Conservation (phyloP, 2,113 vertebrate species). For the Seriola quinqueradiata region DNA sequence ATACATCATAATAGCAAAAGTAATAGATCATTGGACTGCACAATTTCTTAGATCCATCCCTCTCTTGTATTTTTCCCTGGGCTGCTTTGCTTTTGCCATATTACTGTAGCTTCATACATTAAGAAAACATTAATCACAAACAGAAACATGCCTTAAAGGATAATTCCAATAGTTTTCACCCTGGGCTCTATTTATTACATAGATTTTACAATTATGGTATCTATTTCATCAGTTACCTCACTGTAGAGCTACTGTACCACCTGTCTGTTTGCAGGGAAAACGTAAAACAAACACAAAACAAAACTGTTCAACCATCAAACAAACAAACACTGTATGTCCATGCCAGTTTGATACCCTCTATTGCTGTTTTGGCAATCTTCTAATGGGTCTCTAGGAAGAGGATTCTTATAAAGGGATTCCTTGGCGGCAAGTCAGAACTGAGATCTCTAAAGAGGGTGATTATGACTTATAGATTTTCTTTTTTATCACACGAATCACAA, state of each 20-base stretch:
- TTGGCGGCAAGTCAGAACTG: background rate
- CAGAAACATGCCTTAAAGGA: background rate
- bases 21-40: constrained; percentile 7
- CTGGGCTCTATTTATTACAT: background rate
- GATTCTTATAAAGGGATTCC: background rate
- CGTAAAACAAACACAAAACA: background rate
- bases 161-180: background rate
- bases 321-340: background rate
- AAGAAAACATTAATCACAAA: background rate
- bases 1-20: constrained; percentile 17
- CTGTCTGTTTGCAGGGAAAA: background rate
- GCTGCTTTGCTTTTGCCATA: constrained; percentile 24
- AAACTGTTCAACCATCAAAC: background rate
- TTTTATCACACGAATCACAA: background rate
- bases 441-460: background rate
- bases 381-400: background rate
- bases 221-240: background rate
- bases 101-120: constrained; percentile 4
- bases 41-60: constrained; percentile 2
- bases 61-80: background rate
- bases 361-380: background rate
- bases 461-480: background rate
- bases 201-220: background rate
- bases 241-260: background rate
- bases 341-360: background rate